These are phyloP conservation scores for Agapornis canus DNA, from an alignment of 2,797 vertebrate genomes.

Conservation along the genomic window DNA sequence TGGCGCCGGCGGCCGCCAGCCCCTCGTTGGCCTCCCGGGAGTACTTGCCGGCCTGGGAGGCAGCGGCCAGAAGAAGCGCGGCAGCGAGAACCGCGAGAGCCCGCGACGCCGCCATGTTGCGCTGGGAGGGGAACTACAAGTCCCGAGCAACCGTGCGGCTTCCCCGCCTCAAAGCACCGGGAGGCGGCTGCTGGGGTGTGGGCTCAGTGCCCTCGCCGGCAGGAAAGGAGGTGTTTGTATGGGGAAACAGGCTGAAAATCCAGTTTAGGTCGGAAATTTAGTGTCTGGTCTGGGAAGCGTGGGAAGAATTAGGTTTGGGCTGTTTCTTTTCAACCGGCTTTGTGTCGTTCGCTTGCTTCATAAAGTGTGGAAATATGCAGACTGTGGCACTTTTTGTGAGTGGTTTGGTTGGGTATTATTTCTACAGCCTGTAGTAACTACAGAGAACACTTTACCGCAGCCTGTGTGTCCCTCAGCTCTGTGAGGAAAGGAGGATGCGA, in stretches of 20 bases:
- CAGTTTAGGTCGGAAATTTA: fast-evolving
- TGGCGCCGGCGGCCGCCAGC: slow-evolving; percentile 15
- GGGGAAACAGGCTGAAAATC: fast-evolving
- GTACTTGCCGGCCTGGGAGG: slow-evolving; percentile 80
- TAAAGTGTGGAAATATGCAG: not conserved
- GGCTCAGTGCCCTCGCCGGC: fast-evolving
- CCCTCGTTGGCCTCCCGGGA: slow-evolving; percentile 90
- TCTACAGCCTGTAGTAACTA: fast-evolving
- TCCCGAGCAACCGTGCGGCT: not conserved
- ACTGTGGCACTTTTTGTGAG: fast-evolving
- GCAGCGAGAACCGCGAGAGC: not conserved
- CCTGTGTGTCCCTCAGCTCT: not conserved
- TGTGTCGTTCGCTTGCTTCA: fast-evolving
- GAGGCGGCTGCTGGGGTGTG: too few relatives aligned
- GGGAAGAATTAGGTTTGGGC: fast-evolving
- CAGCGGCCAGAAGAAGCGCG: not conserved
- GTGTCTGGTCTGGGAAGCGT: fast-evolving
- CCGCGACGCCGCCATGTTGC: not conserved
- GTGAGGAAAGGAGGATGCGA: fast-evolving
- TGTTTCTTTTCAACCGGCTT: not conserved
- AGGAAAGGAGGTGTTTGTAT: fast-evolving
- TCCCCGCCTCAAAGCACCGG: not conserved
- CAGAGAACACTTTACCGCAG: fast-evolving
- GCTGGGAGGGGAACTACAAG: not conserved
- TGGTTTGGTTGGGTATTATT: not conserved